Evolutionary conservation across 2,888 invertebrate species (phyloP).

Genomic region (Dryadula phaetusa): DNA sequence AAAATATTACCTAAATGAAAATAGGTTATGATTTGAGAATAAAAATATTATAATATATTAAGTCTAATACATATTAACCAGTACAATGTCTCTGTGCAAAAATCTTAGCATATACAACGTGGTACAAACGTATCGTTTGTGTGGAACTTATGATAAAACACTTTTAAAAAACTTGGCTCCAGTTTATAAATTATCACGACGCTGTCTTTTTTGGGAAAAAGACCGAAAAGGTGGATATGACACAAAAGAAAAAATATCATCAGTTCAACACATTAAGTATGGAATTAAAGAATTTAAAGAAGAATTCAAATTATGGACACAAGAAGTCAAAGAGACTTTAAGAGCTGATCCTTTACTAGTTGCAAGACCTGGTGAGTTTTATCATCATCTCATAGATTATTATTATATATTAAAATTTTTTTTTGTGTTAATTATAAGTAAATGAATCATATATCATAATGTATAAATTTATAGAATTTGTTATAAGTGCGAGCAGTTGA

Average conservation of each 20-base stretch:
- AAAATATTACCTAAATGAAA: neutral
- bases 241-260: slow-evolving; percentile 63
- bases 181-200: slow-evolving; percentile 53
- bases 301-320: slow-evolving; percentile 86
- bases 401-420: neutral
- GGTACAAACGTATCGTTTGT: slow-evolving; percentile 34
- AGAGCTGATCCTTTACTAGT: slow-evolving; percentile 86
- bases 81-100: slow-evolving; percentile 28
- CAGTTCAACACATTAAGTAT: slow-evolving; percentile 83
- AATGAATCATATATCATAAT: too few species aligned
- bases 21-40: slow-evolving; percentile 10
- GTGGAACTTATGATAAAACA: slow-evolving; percentile 16
- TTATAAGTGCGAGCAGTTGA: too few species aligned
- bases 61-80: neutral
- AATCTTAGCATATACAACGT: neutral
- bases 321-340: slow-evolving; percentile 87
- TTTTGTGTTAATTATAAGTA: too few species aligned
- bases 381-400: neutral
- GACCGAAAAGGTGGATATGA: slow-evolving; percentile 86
- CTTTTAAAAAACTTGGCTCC: slow-evolving; percentile 10
- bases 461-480: too few species aligned
- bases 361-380: slow-evolving; percentile 76
- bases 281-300: slow-evolving; percentile 87
- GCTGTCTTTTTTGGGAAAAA: slow-evolving; percentile 82
- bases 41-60: neutral